Percentiles rank a stretch among this genome's conserved stretches.
Evolutionary conservation across 2,113 vertebrate species (phyloP).

Genomic region (Eonycteris spelaea): DNA sequence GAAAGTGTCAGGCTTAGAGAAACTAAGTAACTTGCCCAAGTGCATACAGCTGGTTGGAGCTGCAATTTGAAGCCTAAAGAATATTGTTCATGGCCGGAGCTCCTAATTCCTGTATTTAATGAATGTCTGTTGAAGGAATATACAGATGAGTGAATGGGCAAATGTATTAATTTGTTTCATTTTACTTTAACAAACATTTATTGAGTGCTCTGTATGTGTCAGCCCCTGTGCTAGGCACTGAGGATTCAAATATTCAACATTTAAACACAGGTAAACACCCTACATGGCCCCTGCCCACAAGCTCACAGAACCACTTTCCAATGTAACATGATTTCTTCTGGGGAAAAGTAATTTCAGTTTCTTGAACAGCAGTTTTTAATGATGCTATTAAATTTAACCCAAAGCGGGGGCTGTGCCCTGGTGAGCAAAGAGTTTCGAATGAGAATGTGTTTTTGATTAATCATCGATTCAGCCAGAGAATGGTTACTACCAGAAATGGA

Average conservation of each 20-base stretch:
- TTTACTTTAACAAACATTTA: conserved; percentile 47
- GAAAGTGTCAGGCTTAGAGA: neutral
- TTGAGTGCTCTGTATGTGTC: conserved; percentile 13
- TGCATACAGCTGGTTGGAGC: conserved; percentile 1
- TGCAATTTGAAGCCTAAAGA: conserved; percentile 45
- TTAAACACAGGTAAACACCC: neutral
- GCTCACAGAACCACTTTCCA: conserved; percentile 43
- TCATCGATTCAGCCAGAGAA: conserved; percentile 45
- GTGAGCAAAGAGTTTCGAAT: conserved; percentile 46
- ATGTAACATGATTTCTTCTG: conserved; percentile 37
- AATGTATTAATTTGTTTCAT: conserved; percentile 56
- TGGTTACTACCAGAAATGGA: conserved; percentile 34
- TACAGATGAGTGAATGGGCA: conserved; percentile 56
- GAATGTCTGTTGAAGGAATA: conserved; percentile 55
- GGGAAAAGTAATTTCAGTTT: conserved; percentile 48
- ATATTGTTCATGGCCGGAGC: conserved; percentile 25
- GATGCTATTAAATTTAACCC: conserved; percentile 57
- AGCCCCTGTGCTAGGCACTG: conserved; percentile 14
- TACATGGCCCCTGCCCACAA: neutral
- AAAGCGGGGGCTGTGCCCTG: neutral
- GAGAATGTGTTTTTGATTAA: conserved; percentile 53
- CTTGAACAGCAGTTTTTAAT: conserved; percentile 57
- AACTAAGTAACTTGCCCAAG: conserved; percentile 24
- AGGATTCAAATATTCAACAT: conserved; percentile 37
- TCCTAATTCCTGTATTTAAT: conserved; percentile 65